A percentile compares a stretch with the other conserved stretches of the same genome.
phyloP scores from a whole-genome alignment of 1,140 invertebrate species.

The Probaryconus sp. region DNA sequence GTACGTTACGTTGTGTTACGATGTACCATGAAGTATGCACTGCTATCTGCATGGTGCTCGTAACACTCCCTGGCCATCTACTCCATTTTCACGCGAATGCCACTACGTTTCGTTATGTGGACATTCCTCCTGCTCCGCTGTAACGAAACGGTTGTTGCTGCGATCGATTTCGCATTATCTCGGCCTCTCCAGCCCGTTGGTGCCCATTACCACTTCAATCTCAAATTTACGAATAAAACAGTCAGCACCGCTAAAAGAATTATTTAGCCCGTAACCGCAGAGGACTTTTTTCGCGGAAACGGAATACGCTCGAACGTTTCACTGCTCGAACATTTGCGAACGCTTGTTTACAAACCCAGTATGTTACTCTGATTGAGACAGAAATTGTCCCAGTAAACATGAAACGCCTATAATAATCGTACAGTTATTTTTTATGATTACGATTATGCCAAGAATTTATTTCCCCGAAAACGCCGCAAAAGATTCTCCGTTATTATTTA shows the following conservation, averaged over 20 bases:
- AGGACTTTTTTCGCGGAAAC: constrained; percentile 14
- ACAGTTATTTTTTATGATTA: constrained; percentile 47
- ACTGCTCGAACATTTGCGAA: constrained; percentile 12
- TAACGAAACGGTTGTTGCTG: constrained; percentile 37
- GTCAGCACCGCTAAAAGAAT: constrained; percentile 33
- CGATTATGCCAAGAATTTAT: constrained; percentile 25
- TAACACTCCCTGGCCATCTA: constrained; percentile 45
- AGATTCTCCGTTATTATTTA: too few relatives aligned
- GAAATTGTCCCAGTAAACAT: constrained; percentile 21
- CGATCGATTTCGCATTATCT: constrained; percentile 59
- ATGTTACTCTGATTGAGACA: constrained; percentile 23
- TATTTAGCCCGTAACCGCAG: constrained; percentile 9
- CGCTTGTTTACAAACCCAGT: background rate
- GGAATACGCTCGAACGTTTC: constrained; percentile 9
- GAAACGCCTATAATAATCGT: constrained; percentile 39
- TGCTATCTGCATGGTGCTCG: constrained; percentile 54
- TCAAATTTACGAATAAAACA: constrained; percentile 44
- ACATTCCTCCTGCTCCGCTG: constrained; percentile 28
- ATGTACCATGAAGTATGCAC: constrained; percentile 72
- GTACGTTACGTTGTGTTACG: constrained; percentile 69
- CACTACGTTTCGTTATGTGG: constrained; percentile 41
- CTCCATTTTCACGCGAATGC: constrained; percentile 31
- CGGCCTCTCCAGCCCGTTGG: constrained; percentile 28
- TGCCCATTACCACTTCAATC: constrained; percentile 43
- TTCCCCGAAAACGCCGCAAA: constrained; percentile 3